Evolutionary conservation across 2,888 invertebrate species (phyloP), one percentile per base, ranked within the genome.

Genomic region (Rhagium mordax): DNA sequence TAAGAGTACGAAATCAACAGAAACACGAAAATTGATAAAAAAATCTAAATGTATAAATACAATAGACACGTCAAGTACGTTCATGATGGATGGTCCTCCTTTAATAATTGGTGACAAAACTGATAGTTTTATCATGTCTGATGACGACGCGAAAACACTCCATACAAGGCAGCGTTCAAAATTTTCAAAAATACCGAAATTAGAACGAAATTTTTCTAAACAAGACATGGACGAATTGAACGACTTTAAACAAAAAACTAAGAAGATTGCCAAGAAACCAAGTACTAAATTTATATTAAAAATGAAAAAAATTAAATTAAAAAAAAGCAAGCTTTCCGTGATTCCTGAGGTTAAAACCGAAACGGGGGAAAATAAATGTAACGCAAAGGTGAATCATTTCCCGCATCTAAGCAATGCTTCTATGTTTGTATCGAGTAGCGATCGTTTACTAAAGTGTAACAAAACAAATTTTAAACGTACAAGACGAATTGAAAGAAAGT

Each of bases 291-390:
- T 41, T n/a, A 8, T 16, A 10, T 1, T 67, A 47, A 71, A 41
- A 59, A 75, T 65, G 29, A 71, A 55, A 49, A 78, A 71, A 66
- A 5, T 55, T 8, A 69, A 70, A 61, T 27, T 16, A 18, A 76
- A 74, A 51, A 73, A 74, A 59, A 74, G 71, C 18, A 76, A 76
- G 20, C 68, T 78, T 15, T 72, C 74, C 10, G 71, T 76, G 5
- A 78, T 78, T 21, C 72, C 76, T 4, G 78, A 78, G 70, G 72
- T 57, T 48, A 68, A 29, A 48, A 70, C 69, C 20, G 74, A 77
- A 47, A 53, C 61, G 53, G 41, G 21, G 1, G 61, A 27, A 21
- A 71, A 73, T 13, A 29, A 29, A 15, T 15, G 4, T 33, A 29
- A 10, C 21, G 20, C 4, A 3, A 47, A 20, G 41, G 20, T 13